Conservation (phyloP, 2,113 vertebrate species). For the Podarcis raffonei region DNA sequence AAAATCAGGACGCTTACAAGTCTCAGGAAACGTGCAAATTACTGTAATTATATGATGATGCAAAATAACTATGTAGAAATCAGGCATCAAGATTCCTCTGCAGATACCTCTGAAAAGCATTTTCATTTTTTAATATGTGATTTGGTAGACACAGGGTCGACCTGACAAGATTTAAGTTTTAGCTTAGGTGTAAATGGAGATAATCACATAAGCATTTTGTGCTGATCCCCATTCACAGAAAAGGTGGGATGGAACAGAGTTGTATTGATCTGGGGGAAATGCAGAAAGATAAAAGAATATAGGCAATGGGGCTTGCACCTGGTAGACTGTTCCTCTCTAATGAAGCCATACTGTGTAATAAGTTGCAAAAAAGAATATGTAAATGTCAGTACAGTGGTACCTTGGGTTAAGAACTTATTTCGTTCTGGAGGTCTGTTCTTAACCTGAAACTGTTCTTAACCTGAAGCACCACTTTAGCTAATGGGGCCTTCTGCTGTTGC, state of each 20-base stretch:
- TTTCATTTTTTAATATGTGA: background rate
- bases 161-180: background rate
- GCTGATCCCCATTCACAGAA: background rate
- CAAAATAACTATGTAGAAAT: background rate
- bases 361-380: background rate
- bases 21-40: background rate
- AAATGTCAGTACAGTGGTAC: background rate
- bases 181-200: background rate
- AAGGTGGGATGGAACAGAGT: background rate
- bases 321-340: background rate
- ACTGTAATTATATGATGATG: background rate
- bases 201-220: background rate
- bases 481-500: too few species aligned
- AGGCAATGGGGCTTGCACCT: background rate
- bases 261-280: background rate
- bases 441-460: too few species aligned
- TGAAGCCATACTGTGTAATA: too few species aligned
- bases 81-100: background rate
- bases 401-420: too few species aligned
- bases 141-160: background rate
- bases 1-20: background rate
- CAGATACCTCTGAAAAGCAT: too few species aligned
- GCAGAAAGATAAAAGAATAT: background rate
- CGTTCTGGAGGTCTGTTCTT: too few species aligned
- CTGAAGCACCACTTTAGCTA: too few species aligned